Evolutionary conservation across 2,113 vertebrate species (phyloP).

Genomic region (Peromyscus leucopus): DNA sequence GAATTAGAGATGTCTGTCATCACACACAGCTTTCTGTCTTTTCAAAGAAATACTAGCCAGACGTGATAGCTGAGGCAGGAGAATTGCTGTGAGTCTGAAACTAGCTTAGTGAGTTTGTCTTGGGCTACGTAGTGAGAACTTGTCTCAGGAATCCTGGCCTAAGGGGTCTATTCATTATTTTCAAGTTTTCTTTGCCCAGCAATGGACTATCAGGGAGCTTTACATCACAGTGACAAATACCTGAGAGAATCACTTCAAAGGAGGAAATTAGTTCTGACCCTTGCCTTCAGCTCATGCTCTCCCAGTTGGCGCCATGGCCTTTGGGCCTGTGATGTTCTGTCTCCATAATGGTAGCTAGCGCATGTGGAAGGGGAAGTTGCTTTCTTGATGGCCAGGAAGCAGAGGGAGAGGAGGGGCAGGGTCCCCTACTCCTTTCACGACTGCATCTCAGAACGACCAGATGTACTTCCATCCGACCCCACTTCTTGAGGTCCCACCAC

Average conservation of each 20-base stretch:
- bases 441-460: not conserved
- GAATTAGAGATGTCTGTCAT: not conserved
- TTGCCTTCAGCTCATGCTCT: not conserved
- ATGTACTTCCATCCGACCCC: not conserved
- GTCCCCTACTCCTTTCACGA: not conserved
- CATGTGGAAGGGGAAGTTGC: not conserved
- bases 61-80: not conserved
- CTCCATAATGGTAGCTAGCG: not conserved
- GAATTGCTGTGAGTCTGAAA: not conserved
- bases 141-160: not conserved
- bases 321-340: no score
- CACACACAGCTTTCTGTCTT: not conserved
- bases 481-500: not conserved
- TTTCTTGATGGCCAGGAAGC: not conserved
- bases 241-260: not conserved
- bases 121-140: not conserved
- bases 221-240: not conserved
- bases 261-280: not conserved
- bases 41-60: not conserved
- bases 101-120: not conserved
- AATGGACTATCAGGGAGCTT: not conserved
- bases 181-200: constrained; percentile 17
- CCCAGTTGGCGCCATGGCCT: not conserved
- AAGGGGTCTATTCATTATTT: not conserved
- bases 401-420: not conserved